These are phyloP conservation scores for Diuraphis noxia DNA, from an alignment of 1,140 invertebrate species.

Conservation along the genomic window DNA sequence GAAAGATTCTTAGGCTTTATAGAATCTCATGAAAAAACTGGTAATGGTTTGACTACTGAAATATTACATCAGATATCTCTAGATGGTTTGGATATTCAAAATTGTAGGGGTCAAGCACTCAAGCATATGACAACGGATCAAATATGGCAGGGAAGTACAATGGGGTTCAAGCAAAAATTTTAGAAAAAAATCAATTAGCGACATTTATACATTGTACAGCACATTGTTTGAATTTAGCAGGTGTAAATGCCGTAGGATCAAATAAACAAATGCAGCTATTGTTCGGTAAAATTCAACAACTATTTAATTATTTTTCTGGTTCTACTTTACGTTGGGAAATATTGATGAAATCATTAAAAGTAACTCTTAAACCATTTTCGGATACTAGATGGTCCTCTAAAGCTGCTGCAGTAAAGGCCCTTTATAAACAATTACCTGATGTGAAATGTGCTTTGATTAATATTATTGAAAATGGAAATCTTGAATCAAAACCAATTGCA, in stretches of 20 bases:
- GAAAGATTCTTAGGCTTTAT: conserved; percentile 3
- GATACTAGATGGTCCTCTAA: conserved; percentile 22
- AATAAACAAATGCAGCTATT: background rate
- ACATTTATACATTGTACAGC: conserved; percentile 14
- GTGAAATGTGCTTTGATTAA: background rate
- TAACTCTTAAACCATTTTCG: background rate
- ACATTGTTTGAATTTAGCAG: conserved; percentile 42
- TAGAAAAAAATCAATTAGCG: background rate
- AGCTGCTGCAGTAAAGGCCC: background rate
- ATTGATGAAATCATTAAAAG: background rate
- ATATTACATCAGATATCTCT: background rate
- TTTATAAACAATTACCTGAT: background rate
- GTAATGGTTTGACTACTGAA: background rate
- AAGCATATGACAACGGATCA: conserved; percentile 6
- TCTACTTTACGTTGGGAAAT: background rate
- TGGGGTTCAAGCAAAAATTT: conserved; percentile 24
- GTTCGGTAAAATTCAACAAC: background rate
- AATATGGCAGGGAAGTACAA: conserved; percentile 20
- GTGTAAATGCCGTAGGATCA: conserved; percentile 47
- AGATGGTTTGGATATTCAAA: background rate
- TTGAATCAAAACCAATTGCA: background rate
- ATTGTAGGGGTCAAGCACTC: background rate
- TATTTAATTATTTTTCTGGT: conserved; percentile 15
- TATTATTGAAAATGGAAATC: conserved; percentile 8
- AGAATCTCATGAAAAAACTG: background rate